Evolutionary conservation across 2,888 invertebrate species (phyloP), one percentile per base, ranked within the genome.

Genomic region (Eristalis arbustorum): DNA sequence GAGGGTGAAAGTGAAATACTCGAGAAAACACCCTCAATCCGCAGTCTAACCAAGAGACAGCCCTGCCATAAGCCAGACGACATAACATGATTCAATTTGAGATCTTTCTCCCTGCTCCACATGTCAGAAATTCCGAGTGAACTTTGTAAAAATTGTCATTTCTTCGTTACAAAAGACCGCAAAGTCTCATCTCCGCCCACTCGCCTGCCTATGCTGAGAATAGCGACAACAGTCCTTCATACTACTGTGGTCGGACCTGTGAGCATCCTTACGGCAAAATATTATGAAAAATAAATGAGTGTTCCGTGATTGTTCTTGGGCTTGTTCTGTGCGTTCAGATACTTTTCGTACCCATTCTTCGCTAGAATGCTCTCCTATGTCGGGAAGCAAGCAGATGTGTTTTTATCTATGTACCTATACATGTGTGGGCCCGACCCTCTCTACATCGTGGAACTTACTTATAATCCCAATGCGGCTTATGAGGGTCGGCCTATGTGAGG

Each of bases 231-330:
- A 49, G 75, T 59, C 59, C 42, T 59, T 71, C 63, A 64, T 57
- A 31, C 64, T 31, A 31, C 66, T 72, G 71, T 57, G 77, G 73
- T 73, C 62, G 63, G 18, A 69, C 69, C 69, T 77, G 69, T 57
- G 69, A 77, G 69, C 69, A 66, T 72, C 72, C 59, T 72, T 78
- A 66, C 71, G 78, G 78, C 59, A 49, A 72, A 66, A 59, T 25
- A 59, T 64, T 57, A 72, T 78, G 72, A 78, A 78, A 78, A 64
- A 78, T 78, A 66, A 66, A 78, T 78, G 71, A 42, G 78, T 25
- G 59, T 66, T 77, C 57, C 28, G 76, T 77, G 69, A 77, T 69
- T 69, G 76, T 78, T 71, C 59, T 66, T 28, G 56, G 63, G 61
- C 68, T n/a, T 63, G 77, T 42, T 42, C 37, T n/a, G n/a, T 6